Evolutionary conservation across 2,113 vertebrate genomes (phyloP), one percentile per base, ranked within the genome.

Genomic region (Thryonomys swinderianus): DNA sequence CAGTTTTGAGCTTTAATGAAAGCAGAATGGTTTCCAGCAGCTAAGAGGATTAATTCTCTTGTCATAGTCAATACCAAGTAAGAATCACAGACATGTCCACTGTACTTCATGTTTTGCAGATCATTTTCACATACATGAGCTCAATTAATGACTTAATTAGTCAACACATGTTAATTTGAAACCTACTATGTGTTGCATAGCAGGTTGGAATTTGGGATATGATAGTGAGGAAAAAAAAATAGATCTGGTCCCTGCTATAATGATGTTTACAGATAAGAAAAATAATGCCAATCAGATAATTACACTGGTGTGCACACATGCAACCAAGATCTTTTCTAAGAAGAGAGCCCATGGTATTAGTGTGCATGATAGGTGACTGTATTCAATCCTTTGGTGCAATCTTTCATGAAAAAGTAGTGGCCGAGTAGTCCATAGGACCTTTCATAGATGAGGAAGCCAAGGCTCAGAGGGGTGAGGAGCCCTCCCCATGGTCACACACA

Each of bases 21-120:
- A 93, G 48, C 85, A 82, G 90, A 93, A 80, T 90, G 93, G 82
- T 73, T 95, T 96, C 95, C 94, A 94, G 81, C 85, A 88, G 97
- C 79, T 93, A 85, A 94, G 94, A 88, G 90, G 90, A 89, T 96
- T 93, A 93, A 66, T 88, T 91, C 80, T 82, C 64, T 73, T 96
- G 57, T 82, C 73, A 9, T 82, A 59, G 32, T 67, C 51, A 32
- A 57, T 32, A 71, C 61, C 66, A 86, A 85, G 37, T 59, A 73
- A 82, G n/a, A 67, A 57, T 67, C 66, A 83, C 34, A 48, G 34
- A n/a, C 48, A 11, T 66, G 40, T 86, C 55, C 37, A 51, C 34
- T 67, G 79, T 83, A 78, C 66, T 64, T 66, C 73, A 21, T 78
- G 53, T 57, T 91, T 69, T 91, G 55, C 66, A 91, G 93, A 59